Base-by-base conservation (phyloP, 2,888 invertebrate species). In the Isotomurus palustris region DNA sequence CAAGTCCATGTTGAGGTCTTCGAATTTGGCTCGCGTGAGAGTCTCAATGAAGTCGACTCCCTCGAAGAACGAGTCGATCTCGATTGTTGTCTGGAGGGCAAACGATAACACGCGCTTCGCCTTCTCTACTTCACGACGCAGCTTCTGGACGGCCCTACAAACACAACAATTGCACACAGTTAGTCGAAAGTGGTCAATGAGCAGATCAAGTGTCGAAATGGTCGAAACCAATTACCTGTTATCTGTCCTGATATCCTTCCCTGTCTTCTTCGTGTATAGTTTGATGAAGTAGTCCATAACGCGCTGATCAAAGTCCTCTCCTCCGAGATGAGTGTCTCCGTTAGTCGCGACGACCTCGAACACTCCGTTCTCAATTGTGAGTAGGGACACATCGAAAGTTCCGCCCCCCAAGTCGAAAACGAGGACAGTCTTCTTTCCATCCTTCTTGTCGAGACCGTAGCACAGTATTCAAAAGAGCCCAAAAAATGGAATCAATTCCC, bases 261-360 rank as follows among this genome's bases (percentile, higher is more conserved):
- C 92, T 83, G 91, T 92, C 86, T 96, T 95, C 82, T 94, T 95
- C 82, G 96, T 95, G 84, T 93, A 93, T 75, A 96, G 77, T 77
- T 97, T 96, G 77, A 95, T 92, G 81, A 99, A 97, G 79, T 99
- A 94, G 73, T 97, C 95, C 93, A 96, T 94, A 3, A 96, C 93
- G 69, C 93, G 83, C 78, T 96, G 94, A 79, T 96, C 95, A 77
- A 96, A 99, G 81, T 99, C 97, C 80, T 99, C 97, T 76, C 97
- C 97, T 73, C 97, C 95, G 79, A 96, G 84, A 77, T 96, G 95
- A 71, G 95, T 96, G 76, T 96, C 95, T 73, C 96, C 96, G 74
- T 90, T 91, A 64, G 92, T 92, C 1, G 91, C 86, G 1, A 89
- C 87, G 51, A 87, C 86, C 80, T 99, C 97, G 76, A 99, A 99